Conservation (phyloP, 2,113 vertebrate species). For the Chloropsis hardwickii region DNA sequence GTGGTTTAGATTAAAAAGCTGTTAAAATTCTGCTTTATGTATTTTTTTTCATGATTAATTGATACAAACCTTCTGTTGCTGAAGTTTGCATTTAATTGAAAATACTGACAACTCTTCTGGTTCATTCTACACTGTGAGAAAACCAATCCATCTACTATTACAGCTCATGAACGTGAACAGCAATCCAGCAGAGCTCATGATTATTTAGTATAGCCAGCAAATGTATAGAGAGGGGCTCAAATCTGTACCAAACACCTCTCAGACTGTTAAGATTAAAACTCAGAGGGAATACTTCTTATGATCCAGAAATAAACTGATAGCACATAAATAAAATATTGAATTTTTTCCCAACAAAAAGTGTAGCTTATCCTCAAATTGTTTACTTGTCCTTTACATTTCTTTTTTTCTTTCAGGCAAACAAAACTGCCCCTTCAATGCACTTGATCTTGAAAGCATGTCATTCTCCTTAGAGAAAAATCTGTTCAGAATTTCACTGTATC, state of each 20-base stretch:
- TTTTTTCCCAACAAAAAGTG: slow-evolving; percentile 77
- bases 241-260: slow-evolving; percentile 76
- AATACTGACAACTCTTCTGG: slow-evolving; percentile 76
- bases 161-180: slow-evolving; percentile 69
- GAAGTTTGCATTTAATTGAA: slow-evolving; percentile 68
- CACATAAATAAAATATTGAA: slow-evolving; percentile 83
- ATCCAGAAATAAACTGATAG: slow-evolving; percentile 78
- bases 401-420: slow-evolving; percentile 88
- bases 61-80: slow-evolving; percentile 71
- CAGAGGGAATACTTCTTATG: slow-evolving; percentile 73
- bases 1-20: slow-evolving; percentile 73
- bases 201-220: slow-evolving; percentile 74
- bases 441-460: slow-evolving; percentile 91
- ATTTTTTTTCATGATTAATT: slow-evolving; percentile 69
- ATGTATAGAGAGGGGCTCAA: slow-evolving; percentile 65
- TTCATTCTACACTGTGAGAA: slow-evolving; percentile 66
- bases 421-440: slow-evolving; percentile 95
- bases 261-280: slow-evolving; percentile 70
- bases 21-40: slow-evolving; percentile 72
- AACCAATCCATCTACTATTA: slow-evolving; percentile 65
- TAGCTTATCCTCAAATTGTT: slow-evolving; percentile 86
- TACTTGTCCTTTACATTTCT: slow-evolving; percentile 89
- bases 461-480: slow-evolving; percentile 95
- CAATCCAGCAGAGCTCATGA: slow-evolving; percentile 72
- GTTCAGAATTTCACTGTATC: slow-evolving; percentile 95